Evolutionary conservation across 1,140 invertebrate genomes (phyloP).

Genomic region (Bicyclus anynana): DNA sequence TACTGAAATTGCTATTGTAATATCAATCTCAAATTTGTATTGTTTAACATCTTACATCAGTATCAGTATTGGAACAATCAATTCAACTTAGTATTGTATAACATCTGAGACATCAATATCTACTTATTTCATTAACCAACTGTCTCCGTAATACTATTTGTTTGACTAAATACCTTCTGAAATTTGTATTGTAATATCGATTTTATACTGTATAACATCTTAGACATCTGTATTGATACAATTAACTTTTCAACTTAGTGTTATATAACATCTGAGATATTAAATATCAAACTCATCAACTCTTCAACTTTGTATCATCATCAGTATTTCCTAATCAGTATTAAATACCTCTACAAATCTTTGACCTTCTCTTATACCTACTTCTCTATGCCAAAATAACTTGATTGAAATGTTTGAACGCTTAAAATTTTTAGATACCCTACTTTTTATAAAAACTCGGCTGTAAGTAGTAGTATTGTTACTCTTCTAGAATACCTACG

Average conservation of each 20-base stretch:
- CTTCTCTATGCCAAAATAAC: neutral
- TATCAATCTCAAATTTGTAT: neutral
- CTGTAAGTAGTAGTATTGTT: conserved; percentile 2
- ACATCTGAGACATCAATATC: too few species aligned
- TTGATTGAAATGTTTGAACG: neutral
- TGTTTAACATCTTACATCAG: too few species aligned
- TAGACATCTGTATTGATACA: too few species aligned
- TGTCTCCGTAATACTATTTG: too few species aligned
- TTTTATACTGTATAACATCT: neutral
- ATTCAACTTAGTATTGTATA: too few species aligned
- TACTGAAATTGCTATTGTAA: too few species aligned
- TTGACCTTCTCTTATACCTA: neutral
- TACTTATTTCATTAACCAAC: too few species aligned
- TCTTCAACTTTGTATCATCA: too few species aligned
- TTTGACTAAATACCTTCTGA: neutral
- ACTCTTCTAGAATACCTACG: neutral
- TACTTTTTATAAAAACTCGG: neutral
- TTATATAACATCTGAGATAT: too few species aligned
- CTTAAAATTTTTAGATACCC: neutral
- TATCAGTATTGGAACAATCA: too few species aligned
- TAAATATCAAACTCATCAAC: too few species aligned
- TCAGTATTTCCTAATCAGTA: conserved; percentile 24
- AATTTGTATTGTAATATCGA: neutral
- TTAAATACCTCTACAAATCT: conserved; percentile 5
- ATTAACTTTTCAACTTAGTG: too few species aligned